A percentile compares a stretch with the other conserved stretches of the same genome.
Conservation (phyloP, 1,140 invertebrate genomes). For the Theocolax elegans region DNA sequence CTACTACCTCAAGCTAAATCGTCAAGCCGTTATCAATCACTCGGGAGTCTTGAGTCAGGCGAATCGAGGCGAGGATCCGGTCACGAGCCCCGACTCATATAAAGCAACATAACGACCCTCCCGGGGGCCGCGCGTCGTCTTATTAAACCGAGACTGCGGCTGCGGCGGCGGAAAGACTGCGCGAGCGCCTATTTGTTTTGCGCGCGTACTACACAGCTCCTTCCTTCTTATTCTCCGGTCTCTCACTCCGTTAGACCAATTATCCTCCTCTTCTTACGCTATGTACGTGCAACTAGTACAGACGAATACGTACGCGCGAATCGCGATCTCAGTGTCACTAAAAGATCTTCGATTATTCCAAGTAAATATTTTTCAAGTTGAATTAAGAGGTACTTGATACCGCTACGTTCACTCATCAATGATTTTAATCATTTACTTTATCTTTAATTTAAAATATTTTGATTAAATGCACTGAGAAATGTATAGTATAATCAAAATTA, state of each 20-base stretch:
- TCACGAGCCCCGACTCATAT: conserved; percentile 23
- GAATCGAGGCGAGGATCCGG: conserved; percentile 14
- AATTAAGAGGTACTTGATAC: too few relatives aligned
- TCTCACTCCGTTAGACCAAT: conserved; percentile 9
- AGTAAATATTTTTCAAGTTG: too few relatives aligned
- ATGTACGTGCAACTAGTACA: too few relatives aligned
- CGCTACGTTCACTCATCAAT: too few relatives aligned
- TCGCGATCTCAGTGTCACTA: too few relatives aligned
- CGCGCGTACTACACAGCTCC: neutral
- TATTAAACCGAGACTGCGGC: conserved; percentile 17
- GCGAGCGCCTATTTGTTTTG: conserved; percentile 5
- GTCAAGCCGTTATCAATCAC: conserved; percentile 25
- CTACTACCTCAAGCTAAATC: neutral
- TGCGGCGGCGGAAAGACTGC: neutral
- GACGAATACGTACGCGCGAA: too few relatives aligned
- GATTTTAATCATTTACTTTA: too few relatives aligned
- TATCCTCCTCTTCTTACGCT: neutral
- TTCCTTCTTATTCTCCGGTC: neutral
- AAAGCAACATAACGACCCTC: conserved; percentile 8
- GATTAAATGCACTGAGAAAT: too few relatives aligned
- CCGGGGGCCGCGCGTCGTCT: neutral
- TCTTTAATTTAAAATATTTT: too few relatives aligned
- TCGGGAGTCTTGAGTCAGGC: neutral
- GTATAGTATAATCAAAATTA: too few relatives aligned
- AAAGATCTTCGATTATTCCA: too few relatives aligned